Base-by-base conservation (phyloP, 1,140 invertebrate species). In the Frieseomelitta varia region DNA sequence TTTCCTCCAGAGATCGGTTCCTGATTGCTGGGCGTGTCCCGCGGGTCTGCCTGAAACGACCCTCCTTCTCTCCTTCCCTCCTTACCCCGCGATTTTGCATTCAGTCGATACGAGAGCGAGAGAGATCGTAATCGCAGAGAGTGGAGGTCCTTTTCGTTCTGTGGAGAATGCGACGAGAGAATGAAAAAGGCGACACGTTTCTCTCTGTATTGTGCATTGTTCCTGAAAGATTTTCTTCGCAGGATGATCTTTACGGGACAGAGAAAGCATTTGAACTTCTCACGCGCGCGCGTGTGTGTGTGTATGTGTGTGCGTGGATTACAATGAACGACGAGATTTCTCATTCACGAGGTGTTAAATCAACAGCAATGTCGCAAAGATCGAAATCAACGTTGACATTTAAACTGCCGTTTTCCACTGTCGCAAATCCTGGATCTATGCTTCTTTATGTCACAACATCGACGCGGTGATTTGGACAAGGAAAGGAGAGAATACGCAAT, bases 1-100 rank as follows among this genome's bases (percentile, higher is more conserved):
- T 91, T 90, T 90, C 87, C 86, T 86, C 78, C 85, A 88, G 82
- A 86, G 85, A 92, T 92, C 87, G 90, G 91, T 92, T 90, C 88
- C 88, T 90, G 91, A 92, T 92, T 91, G 87, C 79, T 58, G 81
- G 89, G 86, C 80, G 86, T 89, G 86, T 81, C 80, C 55, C 61
- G 21, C 30, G 30, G 17, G 27, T 56, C 55, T 21, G n/a, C n/a
- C n/a, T n/a, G n/a, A n/a, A n/a, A n/a, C n/a, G n/a, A n/a, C 17
- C 47, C 47, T 53, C 51, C 21, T 10, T 56, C 17, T 15, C 55
- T 14, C 55, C 39, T 56, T 15, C 0, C 27, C 63, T 4, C 51
- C 39, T 47, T 21, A 47, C 24, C 55, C 58, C 12, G 10, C 56
- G 39, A 63, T 69, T 76, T 72, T 34, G 3, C 34, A 24, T 27